phyloP scores from a whole-genome alignment of 2,888 invertebrate genomes.

The Phaedon cochleariae region DNA sequence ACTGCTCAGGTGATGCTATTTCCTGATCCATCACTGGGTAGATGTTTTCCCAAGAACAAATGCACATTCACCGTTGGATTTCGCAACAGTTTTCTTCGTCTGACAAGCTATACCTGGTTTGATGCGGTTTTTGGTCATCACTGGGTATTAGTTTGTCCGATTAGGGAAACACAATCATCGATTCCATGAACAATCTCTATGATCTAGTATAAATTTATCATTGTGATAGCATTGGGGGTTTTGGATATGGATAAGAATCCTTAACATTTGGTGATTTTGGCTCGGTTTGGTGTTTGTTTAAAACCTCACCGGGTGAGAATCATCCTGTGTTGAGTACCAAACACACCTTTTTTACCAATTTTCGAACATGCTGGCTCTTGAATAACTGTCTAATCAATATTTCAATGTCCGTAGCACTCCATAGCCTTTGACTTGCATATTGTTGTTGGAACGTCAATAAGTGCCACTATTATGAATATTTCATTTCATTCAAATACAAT shows the following conservation, averaged over 20 bases:
- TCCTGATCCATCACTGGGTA: conserved; percentile 42
- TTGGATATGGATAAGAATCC: background rate
- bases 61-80: background rate
- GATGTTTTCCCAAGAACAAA: conserved; percentile 34
- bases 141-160: conserved; percentile 43
- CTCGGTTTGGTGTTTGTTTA: conserved; percentile 40
- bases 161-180: conserved; percentile 7
- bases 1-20: conserved; percentile 39
- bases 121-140: conserved; percentile 38
- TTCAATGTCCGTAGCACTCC: too few species aligned
- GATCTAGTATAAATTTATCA: background rate
- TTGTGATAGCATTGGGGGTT: background rate
- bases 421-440: too few species aligned
- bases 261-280: conserved; percentile 46
- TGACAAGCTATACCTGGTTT: conserved; percentile 35
- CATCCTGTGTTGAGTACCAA: conserved; percentile 45
- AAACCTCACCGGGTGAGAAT: conserved; percentile 55
- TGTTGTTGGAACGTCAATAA: too few species aligned
- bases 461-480: too few species aligned
- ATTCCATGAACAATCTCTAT: background rate
- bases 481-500: too few species aligned
- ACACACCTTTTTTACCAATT: background rate
- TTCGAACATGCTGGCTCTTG: too few species aligned
- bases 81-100: conserved; percentile 10
- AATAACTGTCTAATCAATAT: too few species aligned